phyloP scores from a whole-genome alignment of 2,888 invertebrate species.

The Sisyra terminalis region DNA sequence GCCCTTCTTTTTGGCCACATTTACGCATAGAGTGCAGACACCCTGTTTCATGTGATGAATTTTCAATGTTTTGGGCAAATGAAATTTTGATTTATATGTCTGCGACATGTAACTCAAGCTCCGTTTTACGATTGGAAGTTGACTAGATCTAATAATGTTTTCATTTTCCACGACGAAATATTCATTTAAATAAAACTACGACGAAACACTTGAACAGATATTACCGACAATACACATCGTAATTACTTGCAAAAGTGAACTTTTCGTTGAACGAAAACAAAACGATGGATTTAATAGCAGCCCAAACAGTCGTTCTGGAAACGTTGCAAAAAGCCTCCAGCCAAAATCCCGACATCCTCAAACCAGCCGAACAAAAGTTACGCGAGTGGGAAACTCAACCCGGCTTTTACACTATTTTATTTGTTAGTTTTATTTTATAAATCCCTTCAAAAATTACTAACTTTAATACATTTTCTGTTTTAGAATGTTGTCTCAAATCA shows the following conservation, averaged over 20 bases:
- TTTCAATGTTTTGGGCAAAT: too few species aligned
- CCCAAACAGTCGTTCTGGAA: constrained; percentile 47
- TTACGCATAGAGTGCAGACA: too few species aligned
- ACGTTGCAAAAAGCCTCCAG: constrained; percentile 70
- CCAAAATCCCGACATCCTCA: constrained; percentile 66
- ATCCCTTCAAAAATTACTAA: too few species aligned
- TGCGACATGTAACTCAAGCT: too few species aligned
- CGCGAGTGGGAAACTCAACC: constrained; percentile 79
- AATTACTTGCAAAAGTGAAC: constrained; percentile 10
- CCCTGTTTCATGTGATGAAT: too few species aligned
- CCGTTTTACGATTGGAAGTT: too few species aligned
- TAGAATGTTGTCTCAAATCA: constrained; percentile 65
- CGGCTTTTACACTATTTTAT: constrained; percentile 73
- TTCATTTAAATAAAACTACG: background rate
- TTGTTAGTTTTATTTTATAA: constrained; percentile 37
- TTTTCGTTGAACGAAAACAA: constrained; percentile 8
- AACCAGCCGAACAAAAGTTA: constrained; percentile 75
- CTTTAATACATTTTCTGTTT: constrained; percentile 20
- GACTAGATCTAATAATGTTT: too few species aligned
- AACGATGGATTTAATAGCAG: constrained; percentile 36
- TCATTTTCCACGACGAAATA: too few species aligned
- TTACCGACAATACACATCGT: constrained; percentile 14
- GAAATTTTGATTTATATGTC: too few species aligned
- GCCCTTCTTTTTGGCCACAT: too few species aligned
- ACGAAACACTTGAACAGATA: constrained; percentile 9